These are phyloP conservation scores for Andrena haemorrhoa DNA, from an alignment of 2,888 invertebrate genomes.

Conservation along the genomic window DNA sequence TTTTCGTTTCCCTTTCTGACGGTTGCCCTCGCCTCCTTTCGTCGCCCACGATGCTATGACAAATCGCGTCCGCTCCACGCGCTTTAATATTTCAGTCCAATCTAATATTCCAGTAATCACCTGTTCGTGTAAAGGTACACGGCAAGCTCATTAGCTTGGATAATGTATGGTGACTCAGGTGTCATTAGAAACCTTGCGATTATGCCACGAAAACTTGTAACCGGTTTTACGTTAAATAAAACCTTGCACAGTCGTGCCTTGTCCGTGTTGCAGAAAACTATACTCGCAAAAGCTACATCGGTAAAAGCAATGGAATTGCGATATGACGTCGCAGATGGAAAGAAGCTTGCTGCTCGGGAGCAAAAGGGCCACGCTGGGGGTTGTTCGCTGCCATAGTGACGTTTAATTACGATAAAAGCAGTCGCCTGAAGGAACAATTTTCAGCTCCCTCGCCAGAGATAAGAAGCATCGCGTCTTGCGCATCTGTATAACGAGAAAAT, in stretches of 20 bases:
- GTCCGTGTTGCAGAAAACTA: conserved; percentile 15
- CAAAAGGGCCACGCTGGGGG: conserved; percentile 13
- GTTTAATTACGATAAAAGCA: conserved; percentile 76
- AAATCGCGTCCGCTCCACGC: conserved; percentile 57
- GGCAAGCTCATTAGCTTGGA: neutral
- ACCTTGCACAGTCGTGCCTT: conserved; percentile 22
- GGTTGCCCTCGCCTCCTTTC: conserved; percentile 28
- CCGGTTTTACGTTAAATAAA: conserved; percentile 53
- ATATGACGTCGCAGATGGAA: conserved; percentile 38
- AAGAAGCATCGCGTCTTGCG: conserved; percentile 9
- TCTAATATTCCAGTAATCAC: no score
- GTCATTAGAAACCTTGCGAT: neutral
- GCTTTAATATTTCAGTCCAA: neutral
- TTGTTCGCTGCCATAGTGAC: conserved; percentile 61
- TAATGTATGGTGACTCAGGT: neutral
- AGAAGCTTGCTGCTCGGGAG: conserved; percentile 22
- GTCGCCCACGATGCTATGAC: conserved; percentile 48
- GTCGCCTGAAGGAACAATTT: conserved; percentile 59
- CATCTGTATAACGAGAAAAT: neutral
- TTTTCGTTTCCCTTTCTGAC: conserved; percentile 70
- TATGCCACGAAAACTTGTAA: conserved; percentile 26
- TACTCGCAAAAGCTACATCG: conserved; percentile 19
- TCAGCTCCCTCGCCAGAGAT: conserved; percentile 27
- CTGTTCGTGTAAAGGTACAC: neutral
- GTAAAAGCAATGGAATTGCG: conserved; percentile 37